Base-by-base conservation (phyloP, 2,888 invertebrate species). In the Dicranocentrus wangi region DNA sequence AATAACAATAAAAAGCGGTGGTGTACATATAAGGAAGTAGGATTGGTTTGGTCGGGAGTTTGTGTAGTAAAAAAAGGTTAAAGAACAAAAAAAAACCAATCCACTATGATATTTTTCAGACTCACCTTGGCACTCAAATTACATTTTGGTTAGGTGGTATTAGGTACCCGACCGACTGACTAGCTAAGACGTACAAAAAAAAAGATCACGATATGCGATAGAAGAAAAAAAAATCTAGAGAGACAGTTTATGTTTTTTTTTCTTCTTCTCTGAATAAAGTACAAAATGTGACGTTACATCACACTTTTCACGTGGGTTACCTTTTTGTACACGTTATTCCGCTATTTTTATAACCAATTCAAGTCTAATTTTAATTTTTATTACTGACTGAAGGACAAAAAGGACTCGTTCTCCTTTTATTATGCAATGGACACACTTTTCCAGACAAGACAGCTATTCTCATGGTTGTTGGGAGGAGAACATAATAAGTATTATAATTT, bases 291-390 rank as follows among this genome's bases (percentile, higher is more conserved):
- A 51, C 2, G n/a, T 43, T 43, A 43, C 8, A 43, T 43, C n/a
- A 8, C 51, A 51, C 19, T 51, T 51, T 19, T 51, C 7, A 51
- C 32, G 10, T 32, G 32, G 32, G 32, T 32, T 10, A 32, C 32
- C 5, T 47, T 47, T 47, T 47, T 47, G 5, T 47, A 3, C 47
- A 10, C 47, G 2, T 47, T 47, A 47, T 47, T 47, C 47, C 47
- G n/a, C 47, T 47, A 47, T 5, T 10, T 47, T 47, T 15, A 47
- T 47, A 47, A 32, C 19, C n/a, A n/a, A n/a, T n/a, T n/a, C n/a
- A n/a, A n/a, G n/a, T 51, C 51, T 17, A 51, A 51, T 51, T 51
- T 8, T 51, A n/a, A 19, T n/a, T 55, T 55, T 55, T 55, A 55
- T 55, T 55, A 13, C 25, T 23, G 10, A 25, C 10, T 55, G 55